A percentile compares a stretch with the other conserved stretches of the same genome.
Conservation (phyloP, 2,888 invertebrate species). For the Boloria euphrosyne region DNA sequence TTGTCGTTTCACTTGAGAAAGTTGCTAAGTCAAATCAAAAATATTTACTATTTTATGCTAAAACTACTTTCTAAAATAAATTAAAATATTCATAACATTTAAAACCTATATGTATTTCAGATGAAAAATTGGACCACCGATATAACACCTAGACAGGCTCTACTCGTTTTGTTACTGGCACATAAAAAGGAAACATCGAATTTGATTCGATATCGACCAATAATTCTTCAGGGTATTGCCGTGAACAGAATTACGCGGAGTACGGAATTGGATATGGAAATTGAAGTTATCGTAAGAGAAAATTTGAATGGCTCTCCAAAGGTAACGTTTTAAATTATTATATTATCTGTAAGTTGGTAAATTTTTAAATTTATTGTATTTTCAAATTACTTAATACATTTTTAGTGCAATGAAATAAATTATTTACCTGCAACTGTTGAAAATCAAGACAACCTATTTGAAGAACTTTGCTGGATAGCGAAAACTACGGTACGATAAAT, state of each 20-base stretch:
- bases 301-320: constrained; percentile 55
- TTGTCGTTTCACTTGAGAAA: no score
- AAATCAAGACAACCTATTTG: constrained; percentile 62
- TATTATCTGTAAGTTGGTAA: not conserved
- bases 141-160: constrained; percentile 64
- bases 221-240: constrained; percentile 71
- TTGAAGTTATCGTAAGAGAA: constrained; percentile 73
- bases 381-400: no score
- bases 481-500: constrained; percentile 69
- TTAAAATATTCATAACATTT: not conserved
- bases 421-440: constrained; percentile 56
- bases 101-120: constrained; percentile 46
- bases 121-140: constrained; percentile 67
- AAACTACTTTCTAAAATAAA: no score
- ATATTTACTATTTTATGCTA: no score
- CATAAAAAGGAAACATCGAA: constrained; percentile 70
- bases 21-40: no score
- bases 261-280: constrained; percentile 71
- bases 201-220: constrained; percentile 57
- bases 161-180: constrained; percentile 60
- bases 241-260: constrained; percentile 68
- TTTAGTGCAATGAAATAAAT: constrained; percentile 62
- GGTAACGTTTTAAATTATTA: constrained; percentile 45
- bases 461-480: constrained; percentile 73
- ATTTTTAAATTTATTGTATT: no score